Base-by-base conservation (phyloP, 2,113 vertebrate species). In the Sturnus vulgaris region DNA sequence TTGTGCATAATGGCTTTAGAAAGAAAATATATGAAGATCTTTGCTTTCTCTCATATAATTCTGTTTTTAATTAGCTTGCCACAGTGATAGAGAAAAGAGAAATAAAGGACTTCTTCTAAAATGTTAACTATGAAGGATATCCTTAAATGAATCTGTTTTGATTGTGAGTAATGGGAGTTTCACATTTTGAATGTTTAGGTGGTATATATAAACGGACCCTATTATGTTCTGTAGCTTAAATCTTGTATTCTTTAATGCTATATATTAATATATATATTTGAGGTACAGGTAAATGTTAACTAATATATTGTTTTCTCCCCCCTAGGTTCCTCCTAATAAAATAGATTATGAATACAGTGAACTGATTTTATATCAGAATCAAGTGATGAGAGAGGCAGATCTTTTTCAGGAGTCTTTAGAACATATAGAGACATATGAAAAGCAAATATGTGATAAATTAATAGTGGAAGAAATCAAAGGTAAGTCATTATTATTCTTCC, bases 381-480 rank as follows among this genome's bases (percentile, higher is more conserved):
- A 98, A 97, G 98, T 98, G 77, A 98, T 98, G 98, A 97, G 97
- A 96, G 98, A 98, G 80, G 98, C 98, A 95, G 97, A 98, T 94
- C 95, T 98, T 10, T 98, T 97, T 97, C 97, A 98, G 80, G 97
- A 98, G 82, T 98, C 98, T 88, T 95, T 98, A 96, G 96, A 98
- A 92, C 98, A 98, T 85, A 97, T 98, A 97, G 97, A 98, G 95
- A 98, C 92, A 10, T 97, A 98, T 28, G 98, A 98, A 89, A 98
- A 98, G 76, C 98, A 98, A 95, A 97, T 98, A 96, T 98, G 98
- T 96, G 98, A 98, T 97, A 98, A 98, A 94, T 96, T 98, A 94
- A 94, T 96, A 81, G 96, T 98, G 82, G 97, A 98, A 86, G 98
- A 98, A 98, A 98, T 98, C 92, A 98, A 97, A 97, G 98, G 98